Conservation (phyloP, 2,113 vertebrate species). For the Pavo muticus region DNA sequence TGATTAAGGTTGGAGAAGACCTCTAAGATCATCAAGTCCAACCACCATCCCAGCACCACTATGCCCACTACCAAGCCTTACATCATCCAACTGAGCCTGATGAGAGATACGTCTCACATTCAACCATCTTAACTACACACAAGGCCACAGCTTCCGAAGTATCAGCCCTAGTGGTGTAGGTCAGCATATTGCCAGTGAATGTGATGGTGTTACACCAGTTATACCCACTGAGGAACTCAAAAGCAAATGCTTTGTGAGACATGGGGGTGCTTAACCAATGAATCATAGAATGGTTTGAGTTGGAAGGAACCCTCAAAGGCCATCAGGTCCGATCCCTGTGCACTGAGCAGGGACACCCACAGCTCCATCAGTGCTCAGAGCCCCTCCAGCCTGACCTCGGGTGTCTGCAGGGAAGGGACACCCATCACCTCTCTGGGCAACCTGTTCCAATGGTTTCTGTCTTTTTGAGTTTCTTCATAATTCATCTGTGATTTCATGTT, state of each 20-base stretch:
- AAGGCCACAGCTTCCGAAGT: not conserved
- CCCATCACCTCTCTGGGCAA: too few relatives aligned
- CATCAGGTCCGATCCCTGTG: too few relatives aligned
- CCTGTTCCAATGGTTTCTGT: not conserved
- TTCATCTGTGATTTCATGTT: not conserved
- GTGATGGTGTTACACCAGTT: not conserved
- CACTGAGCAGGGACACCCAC: too few relatives aligned
- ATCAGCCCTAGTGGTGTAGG: not conserved
- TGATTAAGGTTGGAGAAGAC: too few relatives aligned
- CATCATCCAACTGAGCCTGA: not conserved
- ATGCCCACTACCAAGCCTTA: too few relatives aligned
- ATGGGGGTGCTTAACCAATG: not conserved
- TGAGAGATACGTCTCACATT: not conserved
- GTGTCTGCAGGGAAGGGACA: too few relatives aligned
- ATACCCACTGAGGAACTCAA: not conserved
- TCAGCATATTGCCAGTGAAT: not conserved
- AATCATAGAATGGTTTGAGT: too few relatives aligned
- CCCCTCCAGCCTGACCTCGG: too few relatives aligned
- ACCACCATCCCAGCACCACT: too few relatives aligned
- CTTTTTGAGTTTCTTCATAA: not conserved
- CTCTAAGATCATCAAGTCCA: too few relatives aligned
- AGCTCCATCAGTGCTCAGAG: too few relatives aligned
- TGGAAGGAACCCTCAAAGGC: too few relatives aligned
- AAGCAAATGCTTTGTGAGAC: not conserved
- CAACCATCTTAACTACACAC: not conserved